Evolutionary conservation across 2,888 invertebrate genomes (phyloP).

Genomic region (Hemaris fuciformis): DNA sequence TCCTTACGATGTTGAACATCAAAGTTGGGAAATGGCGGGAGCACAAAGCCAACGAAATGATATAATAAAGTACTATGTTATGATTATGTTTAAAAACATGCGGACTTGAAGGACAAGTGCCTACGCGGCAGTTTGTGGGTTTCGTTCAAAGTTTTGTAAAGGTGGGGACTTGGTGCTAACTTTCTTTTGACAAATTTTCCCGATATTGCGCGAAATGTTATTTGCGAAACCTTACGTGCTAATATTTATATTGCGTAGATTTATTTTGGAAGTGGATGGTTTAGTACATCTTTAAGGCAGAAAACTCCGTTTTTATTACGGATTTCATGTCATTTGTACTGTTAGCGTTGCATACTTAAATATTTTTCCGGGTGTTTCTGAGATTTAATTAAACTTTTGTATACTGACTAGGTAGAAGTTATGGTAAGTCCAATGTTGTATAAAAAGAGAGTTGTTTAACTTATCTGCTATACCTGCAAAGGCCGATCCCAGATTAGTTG

Average conservation of each 20-base stretch:
- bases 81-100: conserved; percentile 26
- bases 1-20: conserved; percentile 26
- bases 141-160: conserved; percentile 34
- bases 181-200: conserved; percentile 51
- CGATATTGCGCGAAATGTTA: conserved; percentile 35
- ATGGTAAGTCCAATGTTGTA: too few species aligned
- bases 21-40: conserved; percentile 24
- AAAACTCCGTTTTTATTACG: background rate
- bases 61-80: background rate
- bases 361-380: background rate
- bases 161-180: conserved; percentile 41
- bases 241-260: conserved; percentile 3
- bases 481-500: too few species aligned
- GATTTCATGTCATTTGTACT: background rate
- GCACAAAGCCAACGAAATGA: conserved; percentile 24
- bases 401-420: too few species aligned
- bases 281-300: conserved; percentile 24
- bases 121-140: conserved; percentile 38
- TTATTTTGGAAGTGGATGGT: background rate
- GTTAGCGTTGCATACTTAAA: background rate
- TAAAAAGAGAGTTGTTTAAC: background rate
- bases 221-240: background rate
- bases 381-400: background rate
- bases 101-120: conserved; percentile 30
- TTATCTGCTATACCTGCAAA: too few species aligned